Conservation (phyloP, 2,113 vertebrate species). For the Melanerpes aurifrons region DNA sequence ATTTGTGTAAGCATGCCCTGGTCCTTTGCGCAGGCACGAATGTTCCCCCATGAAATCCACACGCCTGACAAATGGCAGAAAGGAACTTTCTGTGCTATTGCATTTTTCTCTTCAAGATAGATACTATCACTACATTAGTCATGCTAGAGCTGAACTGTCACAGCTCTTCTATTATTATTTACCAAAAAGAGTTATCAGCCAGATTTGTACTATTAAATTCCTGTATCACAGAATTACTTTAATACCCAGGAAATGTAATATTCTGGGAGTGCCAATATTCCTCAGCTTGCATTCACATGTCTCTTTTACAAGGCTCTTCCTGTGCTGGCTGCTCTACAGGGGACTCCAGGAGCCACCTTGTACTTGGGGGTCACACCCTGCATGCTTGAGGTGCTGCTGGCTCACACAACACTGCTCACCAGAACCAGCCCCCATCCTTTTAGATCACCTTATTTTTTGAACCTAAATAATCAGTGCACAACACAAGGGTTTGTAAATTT, state of each 20-base stretch:
- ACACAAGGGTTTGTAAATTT: neutral
- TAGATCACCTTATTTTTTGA: neutral
- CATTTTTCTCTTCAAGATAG: neutral
- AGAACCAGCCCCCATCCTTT: neutral
- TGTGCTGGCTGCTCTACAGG: neutral
- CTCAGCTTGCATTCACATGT: neutral
- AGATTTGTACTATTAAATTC: neutral
- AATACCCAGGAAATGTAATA: neutral
- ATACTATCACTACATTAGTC: slow-evolving; percentile 15
- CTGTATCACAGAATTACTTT: neutral
- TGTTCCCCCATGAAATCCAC: neutral
- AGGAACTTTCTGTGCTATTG: neutral
- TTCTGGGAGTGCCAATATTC: neutral
- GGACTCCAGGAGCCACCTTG: neutral
- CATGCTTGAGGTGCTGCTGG: neutral
- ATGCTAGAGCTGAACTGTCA: neutral
- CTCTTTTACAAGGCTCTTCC: neutral
- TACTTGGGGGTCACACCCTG: neutral
- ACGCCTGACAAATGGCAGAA: neutral
- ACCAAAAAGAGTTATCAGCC: neutral
- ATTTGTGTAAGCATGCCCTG: neutral
- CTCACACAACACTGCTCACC: neutral
- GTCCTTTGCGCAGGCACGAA: neutral
- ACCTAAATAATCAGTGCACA: neutral
- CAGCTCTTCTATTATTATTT: slow-evolving; percentile 33